These are phyloP conservation scores for Aldrovandia affinis DNA, from an alignment of 2,797 vertebrate species.

Conservation along the genomic window DNA sequence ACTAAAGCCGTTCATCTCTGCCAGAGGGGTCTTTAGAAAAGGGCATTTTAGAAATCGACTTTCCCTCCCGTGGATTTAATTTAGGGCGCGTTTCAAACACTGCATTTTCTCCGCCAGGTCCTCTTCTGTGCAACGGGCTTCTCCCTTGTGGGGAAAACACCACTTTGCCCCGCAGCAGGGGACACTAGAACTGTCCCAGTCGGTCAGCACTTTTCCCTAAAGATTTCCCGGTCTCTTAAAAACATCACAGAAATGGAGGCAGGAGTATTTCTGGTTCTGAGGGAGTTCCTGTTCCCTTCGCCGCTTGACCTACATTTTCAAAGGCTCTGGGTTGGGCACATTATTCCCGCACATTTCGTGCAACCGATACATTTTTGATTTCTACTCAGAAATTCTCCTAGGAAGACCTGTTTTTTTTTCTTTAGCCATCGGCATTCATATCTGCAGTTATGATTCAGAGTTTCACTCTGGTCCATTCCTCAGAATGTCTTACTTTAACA, in stretches of 20 bases:
- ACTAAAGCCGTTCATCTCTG: not conserved
- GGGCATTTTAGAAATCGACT: not conserved
- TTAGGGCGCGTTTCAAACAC: not conserved
- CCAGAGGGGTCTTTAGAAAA: not conserved
- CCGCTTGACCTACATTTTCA: not conserved
- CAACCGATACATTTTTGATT: conserved; percentile 12
- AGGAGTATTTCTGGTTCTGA: not conserved
- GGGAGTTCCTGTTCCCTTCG: not conserved
- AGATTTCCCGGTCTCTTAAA: not conserved
- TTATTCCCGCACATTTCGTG: conserved; percentile 10
- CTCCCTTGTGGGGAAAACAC: not conserved
- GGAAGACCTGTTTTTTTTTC: not conserved
- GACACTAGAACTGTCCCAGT: not conserved
- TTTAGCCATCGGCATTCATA: not conserved
- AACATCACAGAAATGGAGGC: not conserved
- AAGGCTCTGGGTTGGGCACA: conserved; percentile 12
- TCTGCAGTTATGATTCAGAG: not conserved
- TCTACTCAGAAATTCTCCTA: not conserved
- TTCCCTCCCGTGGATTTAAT: not conserved
- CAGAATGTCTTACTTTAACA: not conserved
- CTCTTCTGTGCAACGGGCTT: too few species aligned
- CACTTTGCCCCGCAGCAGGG: not conserved
- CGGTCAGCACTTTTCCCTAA: not conserved
- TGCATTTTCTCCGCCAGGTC: not conserved
- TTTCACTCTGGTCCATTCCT: not conserved